Evolutionary conservation across 2,888 invertebrate species (phyloP).

Genomic region (Drosophila fungiperda): DNA sequence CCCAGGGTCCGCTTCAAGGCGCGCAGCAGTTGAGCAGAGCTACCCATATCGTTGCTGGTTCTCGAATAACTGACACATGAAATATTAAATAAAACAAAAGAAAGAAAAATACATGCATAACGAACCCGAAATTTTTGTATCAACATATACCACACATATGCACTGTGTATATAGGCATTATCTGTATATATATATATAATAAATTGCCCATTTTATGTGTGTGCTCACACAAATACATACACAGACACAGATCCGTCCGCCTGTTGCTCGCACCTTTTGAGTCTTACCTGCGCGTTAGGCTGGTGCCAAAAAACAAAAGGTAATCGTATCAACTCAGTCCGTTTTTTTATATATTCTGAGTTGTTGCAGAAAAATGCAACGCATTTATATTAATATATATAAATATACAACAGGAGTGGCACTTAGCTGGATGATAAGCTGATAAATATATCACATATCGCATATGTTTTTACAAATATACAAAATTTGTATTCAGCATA

Average conservation of each 20-base stretch:
- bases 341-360: slow-evolving; percentile 7
- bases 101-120: slow-evolving; percentile 44
- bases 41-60: slow-evolving; percentile 59
- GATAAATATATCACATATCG: background rate
- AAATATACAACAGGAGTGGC: background rate
- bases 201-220: slow-evolving; percentile 17
- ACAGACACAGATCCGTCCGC: slow-evolving; percentile 3
- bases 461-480: background rate
- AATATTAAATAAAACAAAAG: slow-evolving; percentile 7
- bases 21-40: slow-evolving; percentile 51
- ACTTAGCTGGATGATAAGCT: background rate
- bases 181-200: slow-evolving; percentile 30
- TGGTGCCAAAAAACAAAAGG: slow-evolving; percentile 40
- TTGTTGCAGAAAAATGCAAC: background rate
- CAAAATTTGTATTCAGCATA: background rate
- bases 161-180: slow-evolving; percentile 38
- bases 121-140: slow-evolving; percentile 56
- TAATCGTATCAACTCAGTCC: slow-evolving; percentile 4
- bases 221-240: background rate
- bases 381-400: background rate
- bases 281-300: slow-evolving; percentile 66
- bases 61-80: slow-evolving; percentile 52
- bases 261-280: slow-evolving; percentile 23
- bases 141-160: slow-evolving; percentile 25
- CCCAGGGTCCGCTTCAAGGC: slow-evolving; percentile 62